Percentiles rank a stretch among this genome's conserved stretches.
Evolutionary conservation across 2,888 invertebrate species (phyloP).

Genomic region (Apeira syringaria): DNA sequence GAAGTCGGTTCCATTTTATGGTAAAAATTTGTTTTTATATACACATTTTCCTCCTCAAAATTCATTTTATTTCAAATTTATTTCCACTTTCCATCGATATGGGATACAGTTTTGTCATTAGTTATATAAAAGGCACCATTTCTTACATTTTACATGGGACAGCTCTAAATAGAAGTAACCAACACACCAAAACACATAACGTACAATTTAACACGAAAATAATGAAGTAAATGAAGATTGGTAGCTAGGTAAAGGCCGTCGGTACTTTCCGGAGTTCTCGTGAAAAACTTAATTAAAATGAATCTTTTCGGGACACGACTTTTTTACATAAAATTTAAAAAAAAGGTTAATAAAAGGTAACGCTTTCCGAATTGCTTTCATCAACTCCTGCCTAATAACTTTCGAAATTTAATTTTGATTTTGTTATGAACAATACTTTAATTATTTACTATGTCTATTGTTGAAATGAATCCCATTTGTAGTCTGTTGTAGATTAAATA

Average conservation of each 20-base stretch:
- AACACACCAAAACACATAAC: conserved; percentile 35
- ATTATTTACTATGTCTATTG: background rate
- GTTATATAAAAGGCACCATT: too few relatives aligned
- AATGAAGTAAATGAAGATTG: conserved; percentile 76
- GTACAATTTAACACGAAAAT: conserved; percentile 59
- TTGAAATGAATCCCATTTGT: background rate
- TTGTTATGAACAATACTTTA: background rate
- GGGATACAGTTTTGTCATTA: too few relatives aligned
- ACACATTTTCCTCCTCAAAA: too few relatives aligned
- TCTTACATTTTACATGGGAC: too few relatives aligned
- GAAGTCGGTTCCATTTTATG: too few relatives aligned
- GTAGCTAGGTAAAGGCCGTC: conserved; percentile 63
- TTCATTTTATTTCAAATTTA: too few relatives aligned
- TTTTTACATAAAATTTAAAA: conserved; percentile 60
- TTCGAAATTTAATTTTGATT: conserved; percentile 18
- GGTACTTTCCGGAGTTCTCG: conserved; percentile 56
- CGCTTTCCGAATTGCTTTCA: conserved; percentile 40
- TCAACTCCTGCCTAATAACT: conserved; percentile 36
- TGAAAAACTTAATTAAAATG: conserved; percentile 77
- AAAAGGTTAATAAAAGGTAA: too few relatives aligned
- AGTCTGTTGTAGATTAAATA: background rate
- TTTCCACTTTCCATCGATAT: too few relatives aligned
- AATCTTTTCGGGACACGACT: conserved; percentile 63
- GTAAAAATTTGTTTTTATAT: too few relatives aligned
- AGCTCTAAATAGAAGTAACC: conserved; percentile 1